phyloP scores from a whole-genome alignment of 2,888 invertebrate species.

The Pristionchus mayeri region DNA sequence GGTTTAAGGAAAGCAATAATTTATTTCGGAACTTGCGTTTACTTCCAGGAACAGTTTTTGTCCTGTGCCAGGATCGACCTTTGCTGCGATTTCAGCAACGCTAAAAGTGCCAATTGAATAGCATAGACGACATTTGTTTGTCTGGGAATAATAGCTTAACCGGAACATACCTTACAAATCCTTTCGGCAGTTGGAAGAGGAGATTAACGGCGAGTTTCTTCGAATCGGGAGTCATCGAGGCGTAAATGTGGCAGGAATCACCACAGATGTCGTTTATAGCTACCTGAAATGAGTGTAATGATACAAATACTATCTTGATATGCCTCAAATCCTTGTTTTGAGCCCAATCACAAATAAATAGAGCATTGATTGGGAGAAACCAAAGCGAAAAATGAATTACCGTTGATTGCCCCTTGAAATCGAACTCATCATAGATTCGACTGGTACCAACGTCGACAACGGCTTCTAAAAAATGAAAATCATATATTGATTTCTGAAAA shows the following conservation, averaged over 20 bases:
- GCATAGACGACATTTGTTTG: neutral
- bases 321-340: too few relatives aligned
- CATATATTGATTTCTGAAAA: neutral
- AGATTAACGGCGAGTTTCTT: neutral
- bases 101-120: neutral
- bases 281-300: neutral
- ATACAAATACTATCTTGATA: too few relatives aligned
- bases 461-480: neutral
- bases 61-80: neutral
- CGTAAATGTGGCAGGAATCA: slow-evolving; percentile 7
- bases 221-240: neutral
- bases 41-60: slow-evolving; percentile 5
- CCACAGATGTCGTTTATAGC: neutral
- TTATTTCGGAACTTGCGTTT: neutral
- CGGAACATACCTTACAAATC: neutral
- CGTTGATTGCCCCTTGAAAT: slow-evolving; percentile 2
- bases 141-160: too few relatives aligned
- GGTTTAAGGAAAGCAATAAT: neutral
- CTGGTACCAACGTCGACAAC: neutral
- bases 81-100: neutral
- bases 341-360: too few relatives aligned
- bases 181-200: neutral
- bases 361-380: neutral
- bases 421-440: neutral
- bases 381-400: neutral